phyloP scores from a whole-genome alignment of 2,113 vertebrate genomes.

The Trinectes maculatus region DNA sequence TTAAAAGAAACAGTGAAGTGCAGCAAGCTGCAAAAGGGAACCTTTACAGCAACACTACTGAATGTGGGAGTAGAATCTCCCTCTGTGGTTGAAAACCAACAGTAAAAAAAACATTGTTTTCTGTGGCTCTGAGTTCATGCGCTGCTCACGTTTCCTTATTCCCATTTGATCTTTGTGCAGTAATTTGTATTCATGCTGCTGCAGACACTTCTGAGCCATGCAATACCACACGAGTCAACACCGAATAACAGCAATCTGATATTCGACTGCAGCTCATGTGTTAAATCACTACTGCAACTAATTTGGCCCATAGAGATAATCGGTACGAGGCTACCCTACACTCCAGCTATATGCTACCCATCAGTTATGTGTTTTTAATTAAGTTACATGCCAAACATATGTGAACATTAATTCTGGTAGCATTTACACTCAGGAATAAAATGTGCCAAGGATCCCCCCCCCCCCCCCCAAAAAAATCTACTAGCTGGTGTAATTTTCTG shows the following conservation, averaged over 20 bases:
- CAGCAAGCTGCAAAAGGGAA: slow-evolving; percentile 33
- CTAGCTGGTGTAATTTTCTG: neutral
- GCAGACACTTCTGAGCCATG: neutral
- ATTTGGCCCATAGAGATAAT: neutral
- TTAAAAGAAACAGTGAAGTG: slow-evolving; percentile 37
- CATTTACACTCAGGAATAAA: neutral
- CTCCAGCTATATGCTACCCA: neutral
- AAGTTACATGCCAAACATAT: neutral
- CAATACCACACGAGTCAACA: neutral
- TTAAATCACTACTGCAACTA: neutral
- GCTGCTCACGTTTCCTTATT: neutral
- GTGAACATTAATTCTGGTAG: slow-evolving; percentile 7
- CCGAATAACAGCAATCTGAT: slow-evolving; percentile 4
- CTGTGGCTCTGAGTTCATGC: slow-evolving; percentile 4
- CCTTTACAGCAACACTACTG: slow-evolving; percentile 18
- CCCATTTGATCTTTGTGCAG: slow-evolving; percentile 1
- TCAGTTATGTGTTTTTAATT: neutral
- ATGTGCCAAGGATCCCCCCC: no score
- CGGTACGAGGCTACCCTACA: neutral
- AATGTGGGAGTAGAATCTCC: slow-evolving; percentile 27
- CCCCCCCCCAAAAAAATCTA: no score
- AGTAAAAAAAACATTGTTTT: slow-evolving; percentile 1
- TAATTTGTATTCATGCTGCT: neutral
- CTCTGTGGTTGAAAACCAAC: slow-evolving; percentile 22
- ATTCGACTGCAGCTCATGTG: neutral